Percentiles rank a stretch among this genome's conserved stretches.
These are phyloP conservation scores for Daubentonia madagascariensis DNA, from an alignment of 2,113 vertebrate genomes.

Conservation along the genomic window DNA sequence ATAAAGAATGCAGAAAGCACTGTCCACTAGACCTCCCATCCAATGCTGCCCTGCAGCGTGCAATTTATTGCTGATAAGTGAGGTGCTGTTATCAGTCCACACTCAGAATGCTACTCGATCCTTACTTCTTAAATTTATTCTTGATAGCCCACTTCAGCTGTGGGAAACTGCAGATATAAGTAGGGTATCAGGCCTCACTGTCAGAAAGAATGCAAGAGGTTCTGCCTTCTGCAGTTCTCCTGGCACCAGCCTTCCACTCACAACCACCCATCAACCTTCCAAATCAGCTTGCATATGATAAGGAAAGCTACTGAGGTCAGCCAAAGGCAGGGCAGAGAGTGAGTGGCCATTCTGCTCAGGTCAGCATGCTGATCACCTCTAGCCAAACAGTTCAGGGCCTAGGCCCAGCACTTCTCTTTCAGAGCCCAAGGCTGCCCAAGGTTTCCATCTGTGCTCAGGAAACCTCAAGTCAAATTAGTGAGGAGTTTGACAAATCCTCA, in stretches of 20 bases:
- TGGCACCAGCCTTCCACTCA: neutral
- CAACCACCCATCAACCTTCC: neutral
- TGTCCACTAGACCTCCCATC: conserved; percentile 55
- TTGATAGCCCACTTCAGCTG: conserved; percentile 62
- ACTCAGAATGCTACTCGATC: conserved; percentile 57
- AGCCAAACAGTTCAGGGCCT: neutral
- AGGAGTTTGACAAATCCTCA: neutral
- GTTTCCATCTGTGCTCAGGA: neutral
- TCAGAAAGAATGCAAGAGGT: neutral
- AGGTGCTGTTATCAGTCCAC: conserved; percentile 54
- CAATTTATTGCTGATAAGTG: conserved; percentile 52
- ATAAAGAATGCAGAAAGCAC: conserved; percentile 19
- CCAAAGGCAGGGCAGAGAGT: neutral
- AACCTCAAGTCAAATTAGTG: neutral
- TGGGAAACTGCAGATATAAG: conserved; percentile 28
- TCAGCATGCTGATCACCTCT: neutral
- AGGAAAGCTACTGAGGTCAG: neutral
- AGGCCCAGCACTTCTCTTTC: neutral
- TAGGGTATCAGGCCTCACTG: neutral
- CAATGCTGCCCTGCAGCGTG: conserved; percentile 1
- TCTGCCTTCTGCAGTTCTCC: neutral
- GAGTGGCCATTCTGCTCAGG: neutral
- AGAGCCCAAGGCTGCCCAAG: neutral
- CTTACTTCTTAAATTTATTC: conserved; percentile 59
- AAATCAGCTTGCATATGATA: neutral